Evolutionary conservation across 2,113 vertebrate genomes (phyloP).

Genomic region (Ondatra zibethicus): DNA sequence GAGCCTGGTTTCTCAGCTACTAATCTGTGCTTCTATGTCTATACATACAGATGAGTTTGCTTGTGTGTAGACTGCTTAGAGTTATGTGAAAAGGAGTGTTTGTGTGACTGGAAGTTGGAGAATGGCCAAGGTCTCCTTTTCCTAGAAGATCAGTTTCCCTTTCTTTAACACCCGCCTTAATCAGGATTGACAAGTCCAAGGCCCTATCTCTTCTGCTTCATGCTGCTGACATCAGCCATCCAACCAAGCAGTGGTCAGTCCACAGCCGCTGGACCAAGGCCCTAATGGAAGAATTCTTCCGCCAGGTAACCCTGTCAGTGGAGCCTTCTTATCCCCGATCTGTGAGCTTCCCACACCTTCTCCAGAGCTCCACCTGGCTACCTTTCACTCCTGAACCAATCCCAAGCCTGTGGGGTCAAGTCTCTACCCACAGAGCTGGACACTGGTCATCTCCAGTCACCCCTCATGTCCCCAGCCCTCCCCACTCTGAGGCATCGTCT

Average conservation of each 20-base stretch:
- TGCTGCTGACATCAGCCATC: conserved; percentile 95
- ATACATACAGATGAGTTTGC: not conserved
- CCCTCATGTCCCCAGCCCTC: not conserved
- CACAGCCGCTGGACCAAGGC: conserved; percentile 95
- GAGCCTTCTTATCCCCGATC: not conserved
- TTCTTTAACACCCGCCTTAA: not conserved
- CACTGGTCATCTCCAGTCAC: not conserved
- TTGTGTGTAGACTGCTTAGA: not conserved
- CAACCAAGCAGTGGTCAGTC: conserved; percentile 93
- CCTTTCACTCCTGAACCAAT: not conserved
- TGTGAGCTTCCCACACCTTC: not conserved
- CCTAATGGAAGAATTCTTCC: conserved; percentile 96
- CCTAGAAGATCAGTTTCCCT: conserved; percentile 7
- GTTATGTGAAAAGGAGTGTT: not conserved
- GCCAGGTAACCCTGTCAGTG: conserved; percentile 87
- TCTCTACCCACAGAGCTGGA: not conserved
- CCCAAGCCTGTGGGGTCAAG: not conserved
- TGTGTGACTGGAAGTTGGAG: not conserved
- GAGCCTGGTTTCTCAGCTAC: not conserved
- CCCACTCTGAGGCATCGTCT: conserved; percentile 5
- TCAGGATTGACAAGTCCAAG: conserved; percentile 93
- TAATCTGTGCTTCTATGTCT: not conserved
- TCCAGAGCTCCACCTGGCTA: not conserved
- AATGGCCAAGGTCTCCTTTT: not conserved
- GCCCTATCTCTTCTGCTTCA: conserved; percentile 93